Percentiles rank a stretch among this genome's conserved stretches.
Evolutionary conservation across 2,888 invertebrate genomes (phyloP).

Genomic region (Elmis aenea): DNA sequence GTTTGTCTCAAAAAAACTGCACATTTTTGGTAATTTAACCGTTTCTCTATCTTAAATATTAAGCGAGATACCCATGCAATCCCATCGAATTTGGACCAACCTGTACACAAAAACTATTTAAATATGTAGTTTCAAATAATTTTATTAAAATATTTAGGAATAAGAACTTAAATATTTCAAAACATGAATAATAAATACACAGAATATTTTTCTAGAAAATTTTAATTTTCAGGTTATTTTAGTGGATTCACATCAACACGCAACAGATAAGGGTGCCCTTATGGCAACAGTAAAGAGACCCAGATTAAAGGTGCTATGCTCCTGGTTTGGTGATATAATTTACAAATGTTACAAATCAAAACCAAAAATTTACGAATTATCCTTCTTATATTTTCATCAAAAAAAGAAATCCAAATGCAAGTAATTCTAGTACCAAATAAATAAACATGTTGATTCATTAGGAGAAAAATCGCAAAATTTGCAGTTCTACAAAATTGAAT

Average conservation of each 20-base stretch:
- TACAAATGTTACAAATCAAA: slow-evolving; percentile 43
- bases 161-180: not conserved
- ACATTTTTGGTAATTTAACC: too few species aligned
- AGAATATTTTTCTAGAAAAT: not conserved
- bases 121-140: too few species aligned
- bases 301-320: slow-evolving; percentile 45
- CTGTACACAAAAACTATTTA: too few species aligned
- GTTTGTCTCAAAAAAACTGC: too few species aligned
- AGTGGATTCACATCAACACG: slow-evolving; percentile 50
- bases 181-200: not conserved
- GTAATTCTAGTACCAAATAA: too few species aligned
- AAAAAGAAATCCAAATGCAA: too few species aligned
- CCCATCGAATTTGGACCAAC: too few species aligned
- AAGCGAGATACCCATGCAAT: too few species aligned
- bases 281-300: slow-evolving; percentile 45
- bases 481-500: too few species aligned
- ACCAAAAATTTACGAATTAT: slow-evolving; percentile 48
- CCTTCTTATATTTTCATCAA: slow-evolving; percentile 46
- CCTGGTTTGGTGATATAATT: slow-evolving; percentile 46
- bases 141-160: not conserved
- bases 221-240: slow-evolving; percentile 44
- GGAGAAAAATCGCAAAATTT: too few species aligned
- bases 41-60: too few species aligned
- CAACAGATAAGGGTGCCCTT: slow-evolving; percentile 46
- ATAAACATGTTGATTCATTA: too few species aligned